phyloP scores from a whole-genome alignment of 2,888 invertebrate species.

The Nephrocerus scutellatus region DNA sequence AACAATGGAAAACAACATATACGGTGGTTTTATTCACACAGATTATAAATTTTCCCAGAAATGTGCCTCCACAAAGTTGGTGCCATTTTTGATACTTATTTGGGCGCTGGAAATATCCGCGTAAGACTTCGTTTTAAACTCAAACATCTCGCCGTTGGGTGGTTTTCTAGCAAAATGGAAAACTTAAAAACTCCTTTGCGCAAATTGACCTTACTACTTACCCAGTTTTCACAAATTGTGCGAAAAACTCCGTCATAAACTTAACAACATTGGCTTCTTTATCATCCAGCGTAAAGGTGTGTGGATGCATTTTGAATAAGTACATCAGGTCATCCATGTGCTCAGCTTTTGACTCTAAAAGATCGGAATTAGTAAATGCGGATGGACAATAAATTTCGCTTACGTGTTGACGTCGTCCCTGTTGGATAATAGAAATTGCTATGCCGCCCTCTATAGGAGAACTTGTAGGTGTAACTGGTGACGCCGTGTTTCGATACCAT shows the following conservation, averaged over 20 bases:
- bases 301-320: constrained; percentile 43
- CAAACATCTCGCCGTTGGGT: not conserved
- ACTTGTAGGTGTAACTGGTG: constrained; percentile 49
- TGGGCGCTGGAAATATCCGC: constrained; percentile 2
- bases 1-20: no score
- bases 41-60: constrained; percentile 19
- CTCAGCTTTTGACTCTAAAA: constrained; percentile 28
- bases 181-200: not conserved
- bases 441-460: constrained; percentile 48
- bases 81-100: constrained; percentile 9
- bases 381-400: constrained; percentile 11
- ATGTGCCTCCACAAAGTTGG: constrained; percentile 9
- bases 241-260: constrained; percentile 47
- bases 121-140: not conserved
- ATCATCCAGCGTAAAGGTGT: constrained; percentile 39
- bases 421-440: constrained; percentile 37
- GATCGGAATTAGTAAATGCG: constrained; percentile 25
- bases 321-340: constrained; percentile 53
- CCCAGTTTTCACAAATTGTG: constrained; percentile 48
- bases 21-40: no score
- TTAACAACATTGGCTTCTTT: constrained; percentile 47
- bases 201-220: constrained; percentile 25
- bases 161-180: not conserved
- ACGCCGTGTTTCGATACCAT: constrained; percentile 46
- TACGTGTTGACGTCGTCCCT: no score